Conservation (phyloP, 2,888 invertebrate genomes). For the Temnothorax ravouxi region DNA sequence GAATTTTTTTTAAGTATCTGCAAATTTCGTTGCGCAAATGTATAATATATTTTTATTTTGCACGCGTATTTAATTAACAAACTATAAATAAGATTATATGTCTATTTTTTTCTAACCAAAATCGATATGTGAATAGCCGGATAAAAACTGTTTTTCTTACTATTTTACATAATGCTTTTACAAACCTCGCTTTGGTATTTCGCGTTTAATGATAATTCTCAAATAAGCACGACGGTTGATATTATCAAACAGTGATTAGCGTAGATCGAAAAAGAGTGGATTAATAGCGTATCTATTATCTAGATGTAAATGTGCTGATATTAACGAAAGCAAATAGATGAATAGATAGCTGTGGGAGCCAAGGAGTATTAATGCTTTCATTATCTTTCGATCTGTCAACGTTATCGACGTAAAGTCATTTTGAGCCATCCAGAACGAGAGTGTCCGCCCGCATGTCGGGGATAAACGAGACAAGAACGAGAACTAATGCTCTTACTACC, state of each 20-base stretch:
- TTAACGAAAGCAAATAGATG: slow-evolving; percentile 2
- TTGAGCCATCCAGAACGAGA: slow-evolving; percentile 14
- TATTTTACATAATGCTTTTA: neutral
- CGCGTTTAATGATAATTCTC: neutral
- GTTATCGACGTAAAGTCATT: slow-evolving; percentile 45
- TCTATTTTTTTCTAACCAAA: neutral
- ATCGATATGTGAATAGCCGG: neutral
- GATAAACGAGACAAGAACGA: slow-evolving; percentile 53
- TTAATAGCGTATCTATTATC: neutral
- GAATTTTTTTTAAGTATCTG: slow-evolving; percentile 14
- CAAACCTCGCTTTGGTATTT: neutral
- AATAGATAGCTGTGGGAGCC: neutral
- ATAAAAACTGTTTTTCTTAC: neutral
- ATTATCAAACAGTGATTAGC: neutral
- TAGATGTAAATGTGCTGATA: neutral
- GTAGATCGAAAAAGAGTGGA: neutral
- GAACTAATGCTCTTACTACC: slow-evolving; percentile 57
- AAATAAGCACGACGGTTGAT: neutral
- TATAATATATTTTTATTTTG: slow-evolving; percentile 7
- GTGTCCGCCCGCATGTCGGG: slow-evolving; percentile 22
- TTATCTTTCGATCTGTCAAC: slow-evolving; percentile 26
- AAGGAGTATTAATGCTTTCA: slow-evolving; percentile 13
- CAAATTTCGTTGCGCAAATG: neutral
- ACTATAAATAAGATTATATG: neutral
- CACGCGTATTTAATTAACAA: slow-evolving; percentile 2